These are phyloP conservation scores for Aethes cnicana DNA, from an alignment of 2,888 invertebrate species.

Conservation along the genomic window DNA sequence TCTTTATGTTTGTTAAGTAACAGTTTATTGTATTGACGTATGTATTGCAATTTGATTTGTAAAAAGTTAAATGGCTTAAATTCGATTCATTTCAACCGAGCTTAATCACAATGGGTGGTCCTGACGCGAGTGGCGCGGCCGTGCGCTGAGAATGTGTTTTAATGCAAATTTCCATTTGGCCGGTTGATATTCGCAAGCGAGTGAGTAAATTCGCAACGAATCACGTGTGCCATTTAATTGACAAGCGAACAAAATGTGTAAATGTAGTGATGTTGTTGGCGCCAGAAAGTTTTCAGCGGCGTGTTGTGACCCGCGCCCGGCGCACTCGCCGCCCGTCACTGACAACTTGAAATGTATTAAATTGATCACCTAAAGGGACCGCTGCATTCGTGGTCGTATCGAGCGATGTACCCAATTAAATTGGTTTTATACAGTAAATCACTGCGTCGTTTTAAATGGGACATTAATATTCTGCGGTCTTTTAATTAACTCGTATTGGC, in stretches of 20 bases:
- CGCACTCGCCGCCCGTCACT: conserved; percentile 42
- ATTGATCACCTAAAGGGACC: conserved; percentile 53
- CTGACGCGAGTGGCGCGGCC: conserved; percentile 37
- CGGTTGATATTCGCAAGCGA: conserved; percentile 67
- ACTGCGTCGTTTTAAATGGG: conserved; percentile 55
- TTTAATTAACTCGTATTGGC: conserved; percentile 39
- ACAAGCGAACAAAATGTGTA: conserved; percentile 74
- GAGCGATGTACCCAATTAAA: conserved; percentile 65
- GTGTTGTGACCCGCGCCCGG: conserved; percentile 42
- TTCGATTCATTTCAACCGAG: conserved; percentile 34
- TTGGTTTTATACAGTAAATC: conserved; percentile 57
- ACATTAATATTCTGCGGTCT: conserved; percentile 69
- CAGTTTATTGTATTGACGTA: conserved; percentile 2
- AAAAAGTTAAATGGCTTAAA: conserved; percentile 10
- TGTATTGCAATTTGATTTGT: conserved; percentile 8
- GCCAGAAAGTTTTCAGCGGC: conserved; percentile 49
- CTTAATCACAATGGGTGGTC: conserved; percentile 24
- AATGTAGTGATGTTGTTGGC: conserved; percentile 56
- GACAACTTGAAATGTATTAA: conserved; percentile 56
- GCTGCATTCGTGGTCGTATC: conserved; percentile 46
- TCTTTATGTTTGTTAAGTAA: neutral
- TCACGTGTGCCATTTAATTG: conserved; percentile 76
- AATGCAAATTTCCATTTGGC: conserved; percentile 75
- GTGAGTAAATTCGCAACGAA: conserved; percentile 72
- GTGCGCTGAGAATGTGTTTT: conserved; percentile 56